A percentile compares a stretch with the other conserved stretches of the same genome.
Conservation (phyloP, 2,113 vertebrate species). For the Andinoacara biseriatus region DNA sequence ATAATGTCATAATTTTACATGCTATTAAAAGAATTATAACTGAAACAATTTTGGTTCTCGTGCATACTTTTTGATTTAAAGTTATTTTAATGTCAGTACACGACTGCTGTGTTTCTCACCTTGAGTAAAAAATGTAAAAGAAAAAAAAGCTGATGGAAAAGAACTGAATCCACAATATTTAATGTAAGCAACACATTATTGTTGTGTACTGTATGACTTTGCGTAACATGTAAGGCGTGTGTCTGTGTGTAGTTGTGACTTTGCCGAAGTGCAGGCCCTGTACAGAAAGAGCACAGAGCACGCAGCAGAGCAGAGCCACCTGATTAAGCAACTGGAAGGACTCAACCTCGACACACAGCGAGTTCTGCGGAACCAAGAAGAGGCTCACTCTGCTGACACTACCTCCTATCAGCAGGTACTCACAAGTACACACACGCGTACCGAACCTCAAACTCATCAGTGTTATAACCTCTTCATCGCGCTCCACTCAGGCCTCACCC, state of each 20-base stretch:
- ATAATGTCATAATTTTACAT: too few relatives aligned
- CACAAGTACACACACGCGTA: background rate
- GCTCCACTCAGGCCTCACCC: constrained; percentile 7
- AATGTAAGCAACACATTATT: background rate
- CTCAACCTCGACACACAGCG: constrained; percentile 88
- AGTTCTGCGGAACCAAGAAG: constrained; percentile 88
- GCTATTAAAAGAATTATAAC: background rate
- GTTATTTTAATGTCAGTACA: background rate
- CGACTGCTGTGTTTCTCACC: background rate
- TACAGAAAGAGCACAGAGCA: constrained; percentile 86
- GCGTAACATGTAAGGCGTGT: background rate
- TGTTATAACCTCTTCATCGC: constrained; percentile 35
- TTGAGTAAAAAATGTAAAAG: background rate
- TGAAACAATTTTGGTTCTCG: background rate
- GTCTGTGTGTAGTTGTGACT: constrained; percentile 79
- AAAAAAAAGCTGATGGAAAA: background rate
- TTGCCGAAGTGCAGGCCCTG: constrained; percentile 85
- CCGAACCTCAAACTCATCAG: constrained; percentile 39
- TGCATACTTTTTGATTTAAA: background rate
- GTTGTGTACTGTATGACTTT: background rate
- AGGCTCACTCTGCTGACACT: constrained; percentile 85
- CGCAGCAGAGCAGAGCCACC: constrained; percentile 84
- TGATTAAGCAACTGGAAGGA: constrained; percentile 90
- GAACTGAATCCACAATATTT: background rate
- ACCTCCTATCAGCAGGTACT: constrained; percentile 88